These are phyloP conservation scores for Chunga burmeisteri DNA, from an alignment of 2,113 vertebrate genomes.

Conservation along the genomic window DNA sequence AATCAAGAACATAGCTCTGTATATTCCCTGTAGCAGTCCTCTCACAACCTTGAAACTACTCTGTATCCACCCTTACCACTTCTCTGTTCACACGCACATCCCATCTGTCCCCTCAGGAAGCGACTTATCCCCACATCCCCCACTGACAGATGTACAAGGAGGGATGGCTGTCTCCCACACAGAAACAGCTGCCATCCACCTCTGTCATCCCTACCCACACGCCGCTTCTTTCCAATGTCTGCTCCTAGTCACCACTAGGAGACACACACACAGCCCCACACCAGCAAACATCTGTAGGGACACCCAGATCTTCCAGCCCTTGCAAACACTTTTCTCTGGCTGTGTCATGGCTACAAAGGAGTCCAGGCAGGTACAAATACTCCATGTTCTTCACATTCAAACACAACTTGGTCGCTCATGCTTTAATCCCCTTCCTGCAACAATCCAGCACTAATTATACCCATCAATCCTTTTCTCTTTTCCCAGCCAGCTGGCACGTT, in stretches of 20 bases:
- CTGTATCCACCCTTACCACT: not conserved
- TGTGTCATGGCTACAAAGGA: not conserved
- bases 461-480: not conserved
- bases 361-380: not conserved
- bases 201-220: not conserved
- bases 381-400: accelerated
- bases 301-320: not conserved
- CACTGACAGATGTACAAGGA: not conserved
- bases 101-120: not conserved
- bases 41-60: not conserved
- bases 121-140: not conserved
- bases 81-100: not conserved
- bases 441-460: not conserved
- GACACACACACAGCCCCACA: not conserved
- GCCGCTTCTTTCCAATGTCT: not conserved
- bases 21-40: not conserved
- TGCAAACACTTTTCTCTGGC: not conserved
- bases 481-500: not conserved
- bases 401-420: accelerated
- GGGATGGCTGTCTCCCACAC: not conserved
- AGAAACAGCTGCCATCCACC: conserved; percentile 16
- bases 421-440: not conserved
- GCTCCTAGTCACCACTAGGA: not conserved
- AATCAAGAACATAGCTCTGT: not conserved
- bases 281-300: not conserved